Base-by-base conservation (phyloP, 2,113 vertebrate genomes). In the Scopus umbretta region DNA sequence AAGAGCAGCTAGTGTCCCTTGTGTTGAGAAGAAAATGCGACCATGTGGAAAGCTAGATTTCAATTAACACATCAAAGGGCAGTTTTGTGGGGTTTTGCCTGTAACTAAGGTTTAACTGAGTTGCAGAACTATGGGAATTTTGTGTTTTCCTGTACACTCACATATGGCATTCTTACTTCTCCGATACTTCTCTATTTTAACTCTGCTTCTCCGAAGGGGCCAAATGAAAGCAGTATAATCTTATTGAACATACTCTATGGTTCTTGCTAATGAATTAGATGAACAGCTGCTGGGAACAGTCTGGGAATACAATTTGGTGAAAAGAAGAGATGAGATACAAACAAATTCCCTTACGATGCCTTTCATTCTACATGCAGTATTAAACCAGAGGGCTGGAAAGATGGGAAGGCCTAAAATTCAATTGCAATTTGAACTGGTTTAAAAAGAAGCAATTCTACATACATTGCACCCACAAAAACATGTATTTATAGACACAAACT, bases 261-360 rank as follows among this genome's bases (percentile, higher is more conserved):
- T 84, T 97, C 87, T 97, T 96, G 91, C 94, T 90, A 91, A 89
- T 94, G 86, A 94, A 95, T 92, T 91, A 96, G 86, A 92, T 73
- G 91, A 96, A 91, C 90, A 95, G 95, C 94, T 96, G 96, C 92
- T 85, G 75, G 49, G 50, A 96, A 83, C 80, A 95, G 71, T 84
- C 84, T 95, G 80, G 79, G 80, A 95, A 86, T 90, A 96, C 73
- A 89, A 76, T 89, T 91, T 88, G 66, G 50, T 95, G 70, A 50
- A 85, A 90, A 94, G 88, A 91, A 83, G 62, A 92, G 58, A 87
- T 85, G 83, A 91, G 95, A 94, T 81, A 91, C 27, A 94, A 95
- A 93, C 70, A 73, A 87, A 92, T 88, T 94, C 80, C 55, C 62
- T 95, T 80, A 90, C 55, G 94, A 97, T 95, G 81, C 86, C 16